These are phyloP conservation scores for Perdita meconis DNA, from an alignment of 2,888 invertebrate species.

Conservation along the genomic window DNA sequence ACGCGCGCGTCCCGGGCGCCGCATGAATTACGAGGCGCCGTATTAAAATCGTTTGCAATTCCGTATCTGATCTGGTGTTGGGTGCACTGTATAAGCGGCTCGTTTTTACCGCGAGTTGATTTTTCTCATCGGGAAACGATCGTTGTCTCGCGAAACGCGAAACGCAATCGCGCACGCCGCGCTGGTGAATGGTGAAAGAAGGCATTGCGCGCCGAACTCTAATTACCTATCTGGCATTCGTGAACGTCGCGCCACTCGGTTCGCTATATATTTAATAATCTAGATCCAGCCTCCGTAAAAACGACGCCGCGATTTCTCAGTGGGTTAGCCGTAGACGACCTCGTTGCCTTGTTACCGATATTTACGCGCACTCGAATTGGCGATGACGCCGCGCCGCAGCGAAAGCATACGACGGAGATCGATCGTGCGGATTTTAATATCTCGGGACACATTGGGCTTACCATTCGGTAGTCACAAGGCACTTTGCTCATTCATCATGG, in stretches of 20 bases:
- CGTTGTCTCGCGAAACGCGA: slow-evolving; percentile 47
- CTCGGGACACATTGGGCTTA: slow-evolving; percentile 65
- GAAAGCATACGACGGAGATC: slow-evolving; percentile 73
- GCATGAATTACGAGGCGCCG: slow-evolving; percentile 68
- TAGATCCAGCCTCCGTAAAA: too few species aligned
- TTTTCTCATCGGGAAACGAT: slow-evolving; percentile 44
- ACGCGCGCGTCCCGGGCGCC: slow-evolving; percentile 52
- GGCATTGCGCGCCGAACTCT: not conserved
- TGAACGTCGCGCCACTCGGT: not conserved
- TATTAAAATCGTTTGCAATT: slow-evolving; percentile 71
- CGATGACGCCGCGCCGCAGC: not conserved
- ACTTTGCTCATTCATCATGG: slow-evolving; percentile 82
- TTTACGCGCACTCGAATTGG: slow-evolving; percentile 62
- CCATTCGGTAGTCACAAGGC: slow-evolving; percentile 80
- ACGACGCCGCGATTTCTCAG: too few species aligned
- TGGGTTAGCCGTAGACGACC: too few species aligned
- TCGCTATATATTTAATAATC: not conserved
- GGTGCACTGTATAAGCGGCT: slow-evolving; percentile 53
- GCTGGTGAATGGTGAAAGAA: not conserved
- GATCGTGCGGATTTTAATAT: slow-evolving; percentile 82
- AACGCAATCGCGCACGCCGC: too few species aligned
- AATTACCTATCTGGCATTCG: too few species aligned
- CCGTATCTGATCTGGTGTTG: slow-evolving; percentile 66
- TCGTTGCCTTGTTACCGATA: not conserved
- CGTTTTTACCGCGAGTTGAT: slow-evolving; percentile 48